A percentile compares a stretch with the other conserved stretches of the same genome.
phyloP scores from a whole-genome alignment of 1,140 invertebrate genomes.

The Campoletis sonorensis region DNA sequence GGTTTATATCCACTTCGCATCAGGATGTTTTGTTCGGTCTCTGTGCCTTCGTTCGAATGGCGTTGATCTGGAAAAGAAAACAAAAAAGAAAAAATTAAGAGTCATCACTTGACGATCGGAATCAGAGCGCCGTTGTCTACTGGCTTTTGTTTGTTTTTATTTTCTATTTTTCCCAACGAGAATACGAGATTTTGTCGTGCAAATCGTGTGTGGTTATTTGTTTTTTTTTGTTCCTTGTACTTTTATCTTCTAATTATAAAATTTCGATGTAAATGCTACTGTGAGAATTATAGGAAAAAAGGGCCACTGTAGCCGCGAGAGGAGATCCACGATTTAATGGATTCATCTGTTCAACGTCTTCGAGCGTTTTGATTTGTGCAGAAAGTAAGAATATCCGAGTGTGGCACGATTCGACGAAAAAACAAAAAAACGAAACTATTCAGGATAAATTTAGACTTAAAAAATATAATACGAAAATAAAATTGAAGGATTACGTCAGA shows the following conservation, averaged over 20 bases:
- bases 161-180: neutral
- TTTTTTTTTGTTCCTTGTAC: constrained; percentile 1
- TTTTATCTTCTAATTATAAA: neutral
- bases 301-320: constrained; percentile 20
- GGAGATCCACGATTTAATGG: constrained; percentile 20
- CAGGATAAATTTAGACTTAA: too few species aligned
- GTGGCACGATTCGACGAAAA: constrained; percentile 25
- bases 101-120: constrained; percentile 12
- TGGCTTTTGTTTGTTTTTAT: neutral
- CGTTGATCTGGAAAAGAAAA: neutral
- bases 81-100: neutral
- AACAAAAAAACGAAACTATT: constrained; percentile 23
- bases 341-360: constrained; percentile 25
- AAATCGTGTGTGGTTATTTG: neutral
- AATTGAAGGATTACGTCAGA: neutral
- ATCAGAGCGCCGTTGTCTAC: constrained; percentile 9
- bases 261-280: constrained; percentile 15
- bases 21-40: neutral
- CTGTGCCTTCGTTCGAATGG: neutral
- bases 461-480: neutral
- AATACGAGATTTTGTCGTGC: neutral
- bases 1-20: too few species aligned
- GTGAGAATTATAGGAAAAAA: constrained; percentile 21
- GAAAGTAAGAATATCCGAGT: constrained; percentile 69
- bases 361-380: constrained; percentile 75